Evolutionary conservation across 2,113 vertebrate genomes (phyloP).

Genomic region (Oplegnathus fasciatus): DNA sequence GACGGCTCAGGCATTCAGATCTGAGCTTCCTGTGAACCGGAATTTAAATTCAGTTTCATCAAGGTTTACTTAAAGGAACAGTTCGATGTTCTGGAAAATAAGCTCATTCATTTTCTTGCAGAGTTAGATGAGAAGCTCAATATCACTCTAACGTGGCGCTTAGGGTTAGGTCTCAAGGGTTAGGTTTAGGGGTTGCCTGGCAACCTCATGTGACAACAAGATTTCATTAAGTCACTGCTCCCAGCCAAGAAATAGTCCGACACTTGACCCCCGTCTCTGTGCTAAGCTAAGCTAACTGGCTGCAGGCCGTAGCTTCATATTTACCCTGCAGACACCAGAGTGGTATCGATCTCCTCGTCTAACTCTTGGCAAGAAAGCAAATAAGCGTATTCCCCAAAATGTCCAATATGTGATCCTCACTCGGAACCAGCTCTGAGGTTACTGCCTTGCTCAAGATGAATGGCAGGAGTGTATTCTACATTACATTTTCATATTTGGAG

Average conservation of each 20-base stretch:
- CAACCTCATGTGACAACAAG: neutral
- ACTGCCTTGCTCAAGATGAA: neutral
- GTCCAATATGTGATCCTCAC: neutral
- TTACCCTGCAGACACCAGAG: neutral
- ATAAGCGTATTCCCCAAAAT: neutral
- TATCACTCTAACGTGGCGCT: neutral
- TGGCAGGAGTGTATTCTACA: neutral
- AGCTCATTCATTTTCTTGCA: neutral
- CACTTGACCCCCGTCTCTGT: neutral
- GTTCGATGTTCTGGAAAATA: neutral
- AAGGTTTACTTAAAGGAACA: neutral
- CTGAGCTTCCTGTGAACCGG: neutral
- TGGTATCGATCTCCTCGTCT: neutral
- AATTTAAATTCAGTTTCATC: neutral
- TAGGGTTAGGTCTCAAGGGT: neutral
- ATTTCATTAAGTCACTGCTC: neutral
- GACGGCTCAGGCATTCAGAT: neutral
- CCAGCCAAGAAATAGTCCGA: neutral
- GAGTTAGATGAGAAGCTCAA: neutral
- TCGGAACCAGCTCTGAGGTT: neutral
- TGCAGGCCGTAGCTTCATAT: neutral
- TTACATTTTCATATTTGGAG: neutral
- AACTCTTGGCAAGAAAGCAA: neutral
- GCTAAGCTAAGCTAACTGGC: constrained; percentile 5
- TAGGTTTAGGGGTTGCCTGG: neutral